A percentile compares a stretch with the other conserved stretches of the same genome.
phyloP scores from a whole-genome alignment of 37 sponge, comb jelly and placozoan species.

The Lycopodina hypogea region DNA sequence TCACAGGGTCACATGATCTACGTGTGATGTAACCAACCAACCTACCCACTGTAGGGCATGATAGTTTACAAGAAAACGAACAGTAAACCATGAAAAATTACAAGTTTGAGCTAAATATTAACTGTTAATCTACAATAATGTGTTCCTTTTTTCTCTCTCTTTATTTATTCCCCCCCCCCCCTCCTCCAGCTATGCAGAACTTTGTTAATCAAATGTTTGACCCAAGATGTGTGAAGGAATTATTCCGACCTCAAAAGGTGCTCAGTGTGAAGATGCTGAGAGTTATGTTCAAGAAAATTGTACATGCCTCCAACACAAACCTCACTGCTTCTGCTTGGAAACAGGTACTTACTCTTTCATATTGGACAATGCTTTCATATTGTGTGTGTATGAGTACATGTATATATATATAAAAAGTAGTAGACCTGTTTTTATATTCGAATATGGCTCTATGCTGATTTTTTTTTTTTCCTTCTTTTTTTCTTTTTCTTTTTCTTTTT shows the following conservation, averaged over 20 bases:
- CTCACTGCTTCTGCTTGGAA: conserved; percentile 86
- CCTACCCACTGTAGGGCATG: no score
- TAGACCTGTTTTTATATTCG: no score
- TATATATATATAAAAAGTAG: no score
- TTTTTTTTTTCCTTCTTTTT: not conserved
- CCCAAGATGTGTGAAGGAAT: conserved; percentile 54
- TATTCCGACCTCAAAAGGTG: conserved; percentile 79
- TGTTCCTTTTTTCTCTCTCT: no score
- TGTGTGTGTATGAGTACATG: not conserved
- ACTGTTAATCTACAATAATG: no score
- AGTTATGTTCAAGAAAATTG: conserved; percentile 75
- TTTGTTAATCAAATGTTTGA: conserved; percentile 83
- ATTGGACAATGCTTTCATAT: not conserved
- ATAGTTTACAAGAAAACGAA: no score
- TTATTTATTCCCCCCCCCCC: no score
- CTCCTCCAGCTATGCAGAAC: conserved; percentile 69
- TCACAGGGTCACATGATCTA: no score
- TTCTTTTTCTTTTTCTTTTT: not conserved
- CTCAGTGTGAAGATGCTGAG: conserved; percentile 57
- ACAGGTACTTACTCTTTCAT: conserved; percentile 33
- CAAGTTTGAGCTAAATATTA: no score
- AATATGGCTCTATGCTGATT: no score
- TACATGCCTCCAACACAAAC: conserved; percentile 94
- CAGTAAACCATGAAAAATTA: no score
- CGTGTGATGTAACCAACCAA: no score